phyloP scores from a whole-genome alignment of 2,113 vertebrate species.

The Hydrolagus affinis region DNA sequence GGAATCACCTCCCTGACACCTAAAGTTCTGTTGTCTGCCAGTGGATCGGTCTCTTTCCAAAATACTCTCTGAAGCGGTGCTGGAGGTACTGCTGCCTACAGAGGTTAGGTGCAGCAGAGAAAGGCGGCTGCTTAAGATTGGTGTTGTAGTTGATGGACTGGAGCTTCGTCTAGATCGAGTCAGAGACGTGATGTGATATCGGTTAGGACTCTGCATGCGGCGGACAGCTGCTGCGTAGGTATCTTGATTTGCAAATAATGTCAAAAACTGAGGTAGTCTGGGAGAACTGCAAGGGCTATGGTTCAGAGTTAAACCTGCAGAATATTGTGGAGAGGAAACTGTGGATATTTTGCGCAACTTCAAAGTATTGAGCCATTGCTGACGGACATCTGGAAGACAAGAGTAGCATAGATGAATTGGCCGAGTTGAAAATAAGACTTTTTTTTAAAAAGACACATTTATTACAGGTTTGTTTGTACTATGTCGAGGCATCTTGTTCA shows the following conservation, averaged over 20 bases:
- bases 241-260: slow-evolving; percentile 62
- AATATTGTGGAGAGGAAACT: slow-evolving; percentile 51
- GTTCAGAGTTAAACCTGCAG: slow-evolving; percentile 39
- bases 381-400: slow-evolving; percentile 52
- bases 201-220: slow-evolving; percentile 53
- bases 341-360: slow-evolving; percentile 62
- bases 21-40: slow-evolving; percentile 43
- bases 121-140: slow-evolving; percentile 64
- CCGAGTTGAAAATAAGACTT: too few species aligned
- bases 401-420: neutral
- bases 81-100: slow-evolving; percentile 83
- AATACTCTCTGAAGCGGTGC: slow-evolving; percentile 71
- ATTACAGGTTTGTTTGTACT: neutral
- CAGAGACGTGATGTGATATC: slow-evolving; percentile 51
- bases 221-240: slow-evolving; percentile 82
- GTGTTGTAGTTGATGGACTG: slow-evolving; percentile 71
- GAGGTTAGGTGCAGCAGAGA: slow-evolving; percentile 75
- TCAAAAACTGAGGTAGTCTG: slow-evolving; percentile 66
- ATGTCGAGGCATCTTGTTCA: neutral
- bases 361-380: slow-evolving; percentile 72
- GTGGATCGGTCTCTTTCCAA: slow-evolving; percentile 63
- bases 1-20: slow-evolving; percentile 45
- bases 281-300: slow-evolving; percentile 58
- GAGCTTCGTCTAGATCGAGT: slow-evolving; percentile 54
- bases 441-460: neutral